These are phyloP conservation scores for Caenorhabditis japonica DNA, from an alignment of 2,888 invertebrate species.

Conservation along the genomic window DNA sequence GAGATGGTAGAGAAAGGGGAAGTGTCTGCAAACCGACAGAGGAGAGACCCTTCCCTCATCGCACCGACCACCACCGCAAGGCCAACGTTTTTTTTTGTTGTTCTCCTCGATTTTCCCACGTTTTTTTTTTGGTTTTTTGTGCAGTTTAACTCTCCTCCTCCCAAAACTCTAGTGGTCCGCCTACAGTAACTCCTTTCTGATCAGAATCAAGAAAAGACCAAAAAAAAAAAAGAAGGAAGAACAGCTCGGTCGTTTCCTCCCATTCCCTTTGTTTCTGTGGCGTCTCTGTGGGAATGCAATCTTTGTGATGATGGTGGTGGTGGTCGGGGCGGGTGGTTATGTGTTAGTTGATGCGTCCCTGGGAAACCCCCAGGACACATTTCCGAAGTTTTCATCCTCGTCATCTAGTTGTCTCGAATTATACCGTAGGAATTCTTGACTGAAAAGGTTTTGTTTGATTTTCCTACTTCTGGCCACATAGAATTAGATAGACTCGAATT, in stretches of 20 bases:
- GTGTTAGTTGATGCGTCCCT: constrained; percentile 35
- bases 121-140: constrained; percentile 13
- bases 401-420: no score
- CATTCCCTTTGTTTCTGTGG: constrained; percentile 19
- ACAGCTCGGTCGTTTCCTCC: background rate
- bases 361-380: constrained; percentile 48
- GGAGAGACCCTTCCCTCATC: constrained; percentile 15
- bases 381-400: no score
- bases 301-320: background rate
- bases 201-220: background rate
- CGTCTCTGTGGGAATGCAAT: constrained; percentile 43
- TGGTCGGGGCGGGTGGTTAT: constrained; percentile 1
- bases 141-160: background rate
- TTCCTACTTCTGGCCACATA: no score
- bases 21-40: constrained; percentile 31
- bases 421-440: no score
- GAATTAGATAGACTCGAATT: no score
- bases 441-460: no score
- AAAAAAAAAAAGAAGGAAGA: no score
- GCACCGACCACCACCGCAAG: constrained; percentile 45
- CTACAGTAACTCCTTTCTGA: constrained; percentile 6
- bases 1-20: constrained; percentile 13
- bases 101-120: constrained; percentile 21
- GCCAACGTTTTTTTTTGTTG: constrained; percentile 30
- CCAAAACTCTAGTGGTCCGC: background rate